Base-by-base conservation (phyloP, 2,113 vertebrate genomes). In the Caracal caracal region DNA sequence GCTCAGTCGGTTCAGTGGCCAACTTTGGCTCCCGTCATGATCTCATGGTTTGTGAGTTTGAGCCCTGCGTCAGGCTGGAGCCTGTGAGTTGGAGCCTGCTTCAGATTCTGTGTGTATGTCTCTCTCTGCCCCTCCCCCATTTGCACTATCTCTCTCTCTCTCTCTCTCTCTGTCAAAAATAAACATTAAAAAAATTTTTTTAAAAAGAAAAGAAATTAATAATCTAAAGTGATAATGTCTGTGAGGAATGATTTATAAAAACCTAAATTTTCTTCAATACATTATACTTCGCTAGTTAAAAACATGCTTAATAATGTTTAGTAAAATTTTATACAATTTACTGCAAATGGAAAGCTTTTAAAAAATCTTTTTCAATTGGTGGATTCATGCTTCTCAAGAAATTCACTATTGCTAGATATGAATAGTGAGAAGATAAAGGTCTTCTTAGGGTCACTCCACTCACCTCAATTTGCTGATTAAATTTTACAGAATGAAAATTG, bases 291-390 rank as follows among this genome's bases (percentile, higher is more conserved):
- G 28, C 26, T 26, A 10, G 47, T 61, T 92, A 66, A 88, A 97
- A 96, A 95, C 92, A 9, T 43, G 65, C 20, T 95, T 84, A 76
- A 61, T 66, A 6, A 66, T 68, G 10, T 66, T 94, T 78, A 73
- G 26, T 63, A 90, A 90, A 81, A 95, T 78, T 56, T 92, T 75
- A 66, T 47, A 53, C 17, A 90, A 75, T 37, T 83, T 96, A 90
- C 12, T 93, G 35, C 10, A 94, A 82, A 79, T 75, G 37, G 63
- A 76, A 85, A 91, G 5, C 66, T 85, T 59, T 88, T 94, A 63
- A 88, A 82, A 66, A 59, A 83, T 40, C 10, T 51, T 86, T 93
- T 88, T 80, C 22, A 90, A 24, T 17, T n/a, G n/a, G 88, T 76
- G 19, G 43, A 10, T 51, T 82, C 73, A 40, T 75, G 10, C 3